These are phyloP conservation scores for Standfussiana lucernea DNA, from an alignment of 2,888 invertebrate species.

Conservation along the genomic window DNA sequence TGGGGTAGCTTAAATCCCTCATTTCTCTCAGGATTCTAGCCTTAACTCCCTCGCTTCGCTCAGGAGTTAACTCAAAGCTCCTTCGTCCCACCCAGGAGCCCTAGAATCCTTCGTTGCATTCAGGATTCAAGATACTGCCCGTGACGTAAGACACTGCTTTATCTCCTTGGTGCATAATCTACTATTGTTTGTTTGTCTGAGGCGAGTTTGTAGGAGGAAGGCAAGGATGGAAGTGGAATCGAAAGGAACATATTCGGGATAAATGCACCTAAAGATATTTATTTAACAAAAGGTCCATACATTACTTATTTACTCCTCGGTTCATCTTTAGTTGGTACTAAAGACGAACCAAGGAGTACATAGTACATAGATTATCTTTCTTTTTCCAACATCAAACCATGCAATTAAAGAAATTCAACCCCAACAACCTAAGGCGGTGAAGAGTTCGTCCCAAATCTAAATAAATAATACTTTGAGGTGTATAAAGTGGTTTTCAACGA, in stretches of 20 bases:
- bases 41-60: no score
- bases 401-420: neutral
- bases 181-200: neutral
- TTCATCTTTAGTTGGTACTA: no score
- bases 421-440: neutral
- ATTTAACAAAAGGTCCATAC: neutral
- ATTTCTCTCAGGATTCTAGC: no score
- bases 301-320: no score
- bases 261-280: neutral
- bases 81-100: no score
- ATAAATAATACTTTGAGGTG: conserved; percentile 24
- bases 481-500: conserved; percentile 13
- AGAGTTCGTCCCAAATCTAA: neutral
- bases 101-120: no score
- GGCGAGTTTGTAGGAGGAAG: neutral
- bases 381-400: neutral
- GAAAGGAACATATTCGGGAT: neutral
- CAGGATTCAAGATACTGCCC: no score
- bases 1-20: no score
- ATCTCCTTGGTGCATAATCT: no score
- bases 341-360: no score
- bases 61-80: no score
- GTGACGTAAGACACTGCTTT: no score
- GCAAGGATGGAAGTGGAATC: neutral
- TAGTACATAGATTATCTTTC: neutral